phyloP scores from a whole-genome alignment of 2,797 vertebrate genomes.

The Gallirallus australis region DNA sequence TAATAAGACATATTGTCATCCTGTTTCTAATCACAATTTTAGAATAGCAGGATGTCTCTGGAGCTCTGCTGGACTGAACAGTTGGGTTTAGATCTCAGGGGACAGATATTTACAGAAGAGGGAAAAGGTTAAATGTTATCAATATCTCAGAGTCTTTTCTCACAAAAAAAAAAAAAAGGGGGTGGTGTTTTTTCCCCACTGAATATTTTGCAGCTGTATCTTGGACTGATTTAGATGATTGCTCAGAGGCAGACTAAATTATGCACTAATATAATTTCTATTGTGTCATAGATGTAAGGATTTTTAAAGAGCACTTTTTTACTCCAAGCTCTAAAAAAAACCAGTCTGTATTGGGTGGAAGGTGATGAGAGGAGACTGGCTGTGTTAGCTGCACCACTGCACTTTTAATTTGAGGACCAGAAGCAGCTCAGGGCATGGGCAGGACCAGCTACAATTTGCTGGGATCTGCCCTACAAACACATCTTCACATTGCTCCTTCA shows the following conservation, averaged over 20 bases:
- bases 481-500: fast-evolving
- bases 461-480: neutral
- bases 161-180: neutral
- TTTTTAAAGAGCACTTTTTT: neutral
- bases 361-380: neutral
- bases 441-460: neutral
- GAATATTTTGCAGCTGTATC: neutral
- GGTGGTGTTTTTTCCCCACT: neutral
- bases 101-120: neutral
- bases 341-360: neutral
- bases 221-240: neutral
- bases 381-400: neutral
- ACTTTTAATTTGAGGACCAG: neutral
- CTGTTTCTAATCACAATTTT: neutral
- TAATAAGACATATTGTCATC: neutral
- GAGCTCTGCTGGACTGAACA: neutral
- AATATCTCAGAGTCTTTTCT: neutral
- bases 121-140: neutral
- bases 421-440: neutral
- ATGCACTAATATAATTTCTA: neutral
- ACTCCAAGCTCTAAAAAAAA: neutral
- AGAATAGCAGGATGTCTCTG: neutral
- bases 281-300: neutral
- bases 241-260: neutral
- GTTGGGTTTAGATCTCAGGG: neutral